Conservation (phyloP, 2,888 invertebrate genomes). For the Hypena proboscidalis region DNA sequence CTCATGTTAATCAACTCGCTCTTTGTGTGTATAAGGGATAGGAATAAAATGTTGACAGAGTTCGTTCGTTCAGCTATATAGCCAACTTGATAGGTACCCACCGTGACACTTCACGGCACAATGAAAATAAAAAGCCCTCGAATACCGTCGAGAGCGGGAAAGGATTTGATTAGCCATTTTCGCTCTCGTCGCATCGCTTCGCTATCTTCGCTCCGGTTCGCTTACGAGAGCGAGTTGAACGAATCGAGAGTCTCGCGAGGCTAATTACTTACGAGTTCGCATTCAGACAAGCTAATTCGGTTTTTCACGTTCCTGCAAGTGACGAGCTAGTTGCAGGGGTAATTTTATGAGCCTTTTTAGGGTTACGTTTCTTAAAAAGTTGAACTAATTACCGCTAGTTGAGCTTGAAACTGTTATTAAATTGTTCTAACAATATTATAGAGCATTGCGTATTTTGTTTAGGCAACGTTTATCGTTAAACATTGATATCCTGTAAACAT, state of each 20-base stretch:
- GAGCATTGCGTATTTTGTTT: neutral
- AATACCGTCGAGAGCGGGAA: slow-evolving; percentile 76
- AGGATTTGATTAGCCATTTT: slow-evolving; percentile 85
- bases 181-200: slow-evolving; percentile 73
- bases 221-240: slow-evolving; percentile 74
- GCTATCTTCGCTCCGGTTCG: slow-evolving; percentile 81
- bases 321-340: slow-evolving; percentile 60
- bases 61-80: slow-evolving; percentile 23
- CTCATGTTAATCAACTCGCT: neutral
- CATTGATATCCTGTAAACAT: too few species aligned
- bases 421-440: too few species aligned
- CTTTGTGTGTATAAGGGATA: neutral
- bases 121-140: slow-evolving; percentile 80
- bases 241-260: slow-evolving; percentile 82
- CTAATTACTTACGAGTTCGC: slow-evolving; percentile 84
- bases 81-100: slow-evolving; percentile 49
- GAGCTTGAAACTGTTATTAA: too few species aligned
- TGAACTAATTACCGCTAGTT: slow-evolving; percentile 10
- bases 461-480: too few species aligned
- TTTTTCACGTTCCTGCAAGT: slow-evolving; percentile 76
- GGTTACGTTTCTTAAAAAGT: slow-evolving; percentile 37
- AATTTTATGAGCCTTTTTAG: slow-evolving; percentile 45
- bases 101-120: slow-evolving; percentile 78
- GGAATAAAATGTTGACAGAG: slow-evolving; percentile 29
- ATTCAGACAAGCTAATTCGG: slow-evolving; percentile 81